Percentiles rank a stretch among this genome's conserved stretches.
These are phyloP conservation scores for Tetraneura akinire DNA, from an alignment of 1,140 invertebrate species.

Conservation along the genomic window DNA sequence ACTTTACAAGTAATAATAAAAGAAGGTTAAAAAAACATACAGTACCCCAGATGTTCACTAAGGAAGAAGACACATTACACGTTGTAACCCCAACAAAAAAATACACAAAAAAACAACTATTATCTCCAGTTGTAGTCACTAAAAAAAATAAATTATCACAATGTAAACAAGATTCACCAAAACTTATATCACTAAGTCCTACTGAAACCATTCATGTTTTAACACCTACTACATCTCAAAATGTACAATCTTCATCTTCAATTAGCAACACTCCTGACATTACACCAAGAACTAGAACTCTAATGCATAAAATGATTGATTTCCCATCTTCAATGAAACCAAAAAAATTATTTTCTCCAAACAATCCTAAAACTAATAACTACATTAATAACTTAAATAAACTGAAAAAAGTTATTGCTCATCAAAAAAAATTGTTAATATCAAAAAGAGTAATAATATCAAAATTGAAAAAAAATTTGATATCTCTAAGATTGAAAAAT, in stretches of 20 bases:
- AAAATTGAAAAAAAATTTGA: background rate
- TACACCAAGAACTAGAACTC: background rate
- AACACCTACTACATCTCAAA: background rate
- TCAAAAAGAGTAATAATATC: conserved; percentile 3
- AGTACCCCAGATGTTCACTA: background rate
- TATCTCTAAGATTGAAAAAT: background rate
- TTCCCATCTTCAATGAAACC: conserved; percentile 9
- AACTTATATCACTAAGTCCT: background rate
- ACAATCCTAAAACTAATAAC: background rate
- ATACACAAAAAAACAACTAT: background rate
- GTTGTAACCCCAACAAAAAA: background rate
- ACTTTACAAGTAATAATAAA: background rate
- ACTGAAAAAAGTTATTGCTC: background rate
- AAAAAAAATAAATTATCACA: background rate
- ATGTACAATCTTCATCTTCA: background rate
- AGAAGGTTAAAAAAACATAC: background rate
- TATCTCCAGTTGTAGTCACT: background rate
- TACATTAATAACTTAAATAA: background rate
- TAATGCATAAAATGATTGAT: conserved; percentile 21
- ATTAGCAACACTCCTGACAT: background rate
- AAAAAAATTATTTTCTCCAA: background rate
- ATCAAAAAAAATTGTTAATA: background rate
- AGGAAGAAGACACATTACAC: background rate
- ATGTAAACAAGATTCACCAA: background rate
- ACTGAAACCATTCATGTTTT: background rate